Evolutionary conservation across 2,113 vertebrate genomes (phyloP).

Genomic region (Drymodes brunneopygia): DNA sequence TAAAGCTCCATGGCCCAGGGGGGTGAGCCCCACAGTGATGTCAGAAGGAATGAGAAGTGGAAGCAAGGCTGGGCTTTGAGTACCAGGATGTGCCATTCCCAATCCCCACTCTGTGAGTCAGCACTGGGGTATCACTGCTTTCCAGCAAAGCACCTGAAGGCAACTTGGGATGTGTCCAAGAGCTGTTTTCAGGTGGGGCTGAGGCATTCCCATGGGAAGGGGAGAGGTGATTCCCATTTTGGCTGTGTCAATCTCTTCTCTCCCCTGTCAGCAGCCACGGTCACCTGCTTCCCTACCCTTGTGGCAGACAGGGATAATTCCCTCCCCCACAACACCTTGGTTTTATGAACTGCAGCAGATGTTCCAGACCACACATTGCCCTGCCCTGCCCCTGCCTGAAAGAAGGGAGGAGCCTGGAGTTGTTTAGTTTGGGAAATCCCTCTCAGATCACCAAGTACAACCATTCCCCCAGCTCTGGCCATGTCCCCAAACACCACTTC

Average conservation of each 20-base stretch:
- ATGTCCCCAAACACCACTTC: background rate
- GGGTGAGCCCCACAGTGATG: accelerated
- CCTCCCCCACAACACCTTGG: accelerated
- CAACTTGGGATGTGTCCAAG: background rate
- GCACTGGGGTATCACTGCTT: background rate
- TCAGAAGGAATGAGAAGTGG: background rate
- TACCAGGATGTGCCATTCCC: background rate
- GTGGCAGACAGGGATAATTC: background rate
- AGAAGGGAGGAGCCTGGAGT: background rate
- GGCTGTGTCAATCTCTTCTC: background rate
- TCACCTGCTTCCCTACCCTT: background rate
- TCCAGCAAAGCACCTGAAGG: background rate
- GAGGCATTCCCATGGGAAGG: background rate
- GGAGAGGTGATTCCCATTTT: background rate
- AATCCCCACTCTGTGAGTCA: background rate
- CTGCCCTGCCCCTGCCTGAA: background rate
- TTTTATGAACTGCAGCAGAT: background rate
- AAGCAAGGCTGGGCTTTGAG: background rate
- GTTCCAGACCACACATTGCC: background rate
- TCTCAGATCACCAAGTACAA: background rate
- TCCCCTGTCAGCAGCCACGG: background rate
- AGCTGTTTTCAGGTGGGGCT: background rate
- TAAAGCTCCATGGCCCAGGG: background rate
- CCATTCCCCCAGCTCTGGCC: background rate
- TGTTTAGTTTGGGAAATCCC: background rate